A percentile compares a stretch with the other conserved stretches of the same genome.
Conservation (phyloP, 2,888 invertebrate species). For the Dromius quadrimaculatus region DNA sequence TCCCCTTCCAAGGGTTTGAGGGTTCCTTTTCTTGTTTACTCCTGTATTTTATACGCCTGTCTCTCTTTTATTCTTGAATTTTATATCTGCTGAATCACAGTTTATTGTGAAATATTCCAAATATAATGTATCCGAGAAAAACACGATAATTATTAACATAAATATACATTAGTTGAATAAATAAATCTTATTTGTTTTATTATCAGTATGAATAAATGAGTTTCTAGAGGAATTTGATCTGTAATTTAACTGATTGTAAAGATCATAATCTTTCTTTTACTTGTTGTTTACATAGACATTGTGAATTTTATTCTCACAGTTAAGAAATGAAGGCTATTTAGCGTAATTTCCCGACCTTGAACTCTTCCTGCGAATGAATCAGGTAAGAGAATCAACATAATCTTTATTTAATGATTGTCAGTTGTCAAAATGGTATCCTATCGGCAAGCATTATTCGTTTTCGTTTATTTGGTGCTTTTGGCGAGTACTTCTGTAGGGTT, state of each 20-base stretch:
- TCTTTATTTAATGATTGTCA: background rate
- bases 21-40: too few species aligned
- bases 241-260: background rate
- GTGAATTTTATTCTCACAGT: background rate
- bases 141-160: too few species aligned
- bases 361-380: background rate
- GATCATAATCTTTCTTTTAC: background rate
- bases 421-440: slow-evolving; percentile 2
- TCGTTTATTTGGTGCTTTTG: background rate
- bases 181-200: background rate
- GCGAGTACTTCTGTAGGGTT: background rate
- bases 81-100: too few species aligned
- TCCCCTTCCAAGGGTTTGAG: too few species aligned
- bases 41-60: too few species aligned
- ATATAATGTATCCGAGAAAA: too few species aligned
- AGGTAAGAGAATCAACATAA: background rate
- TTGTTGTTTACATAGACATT: background rate
- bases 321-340: background rate
- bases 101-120: too few species aligned
- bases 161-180: background rate
- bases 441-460: background rate
- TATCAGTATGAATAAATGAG: background rate
- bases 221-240: background rate
- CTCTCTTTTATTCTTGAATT: too few species aligned
- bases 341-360: slow-evolving; percentile 14